Evolutionary conservation across 2,113 vertebrate species (phyloP), one percentile per base, ranked within the genome.

Genomic region (Zapus hudsonius): DNA sequence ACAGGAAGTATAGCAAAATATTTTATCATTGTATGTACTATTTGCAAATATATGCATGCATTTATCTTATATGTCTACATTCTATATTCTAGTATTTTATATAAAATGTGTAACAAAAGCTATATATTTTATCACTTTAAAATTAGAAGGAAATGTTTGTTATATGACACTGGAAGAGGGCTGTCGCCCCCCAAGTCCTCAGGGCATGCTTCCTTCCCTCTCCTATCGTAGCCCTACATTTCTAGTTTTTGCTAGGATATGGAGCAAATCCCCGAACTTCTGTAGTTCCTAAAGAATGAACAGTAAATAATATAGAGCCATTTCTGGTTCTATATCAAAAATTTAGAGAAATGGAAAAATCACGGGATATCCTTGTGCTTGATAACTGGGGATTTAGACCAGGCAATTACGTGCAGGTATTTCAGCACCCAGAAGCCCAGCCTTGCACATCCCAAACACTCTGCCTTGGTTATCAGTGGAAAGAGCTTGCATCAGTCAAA

Each of bases 141-240:
- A 97, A 93, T 63, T 40, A 79, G 84, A 72, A 83, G 78, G 31
- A 66, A 96, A 93, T 94, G 96, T 96, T 89, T 95, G 72, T 57
- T 81, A 87, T 33, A 81, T 86, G 67, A 95, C 78, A 93, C 69
- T 94, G 73, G 96, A 73, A 80, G 57, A 96, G 80, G 36, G 11
- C 19, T 90, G 78, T 44, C 42, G 84, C 91, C 73, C 93, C 12
- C 3, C 96, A 97, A 95, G 93, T 38, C 15, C 76, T 94, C 33
- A 63, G 9, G 75, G 76, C 81, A 69, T 47, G 72, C 47, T 70
- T 55, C 78, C 47, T 57, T 44, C 31, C 23, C 7, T 75, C 12
- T 25, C 36, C 5, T 92, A 67, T 90, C 52, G 16, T 84, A 87
- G 40, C 80, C 64, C 33, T 82, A 89, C 83, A 73, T 86, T 81